These are phyloP conservation scores for Protophormia terraenovae DNA, from an alignment of 2,888 invertebrate species.

Conservation along the genomic window DNA sequence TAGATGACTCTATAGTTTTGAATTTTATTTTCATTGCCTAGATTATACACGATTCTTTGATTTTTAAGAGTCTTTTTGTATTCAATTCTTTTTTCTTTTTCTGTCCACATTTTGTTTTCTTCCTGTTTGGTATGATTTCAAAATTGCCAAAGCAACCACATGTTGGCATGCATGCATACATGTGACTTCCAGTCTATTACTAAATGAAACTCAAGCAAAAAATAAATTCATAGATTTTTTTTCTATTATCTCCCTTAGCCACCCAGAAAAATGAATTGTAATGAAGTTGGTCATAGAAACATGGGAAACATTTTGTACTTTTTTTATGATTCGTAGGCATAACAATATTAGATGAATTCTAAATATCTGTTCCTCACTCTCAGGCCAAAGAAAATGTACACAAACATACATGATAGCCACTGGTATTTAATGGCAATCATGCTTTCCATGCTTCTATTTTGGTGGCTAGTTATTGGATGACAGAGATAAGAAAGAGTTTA, in stretches of 20 bases:
- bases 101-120: slow-evolving; percentile 50
- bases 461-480: background rate
- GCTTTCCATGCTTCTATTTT: background rate
- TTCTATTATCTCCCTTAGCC: background rate
- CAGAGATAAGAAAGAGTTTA: background rate
- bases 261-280: slow-evolving; percentile 48
- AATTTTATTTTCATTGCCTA: slow-evolving; percentile 61
- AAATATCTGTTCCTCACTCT: background rate
- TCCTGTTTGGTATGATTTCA: slow-evolving; percentile 53
- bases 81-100: background rate
- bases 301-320: slow-evolving; percentile 35
- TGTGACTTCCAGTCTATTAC: slow-evolving; percentile 46
- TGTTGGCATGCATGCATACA: slow-evolving; percentile 58
- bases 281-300: slow-evolving; percentile 40
- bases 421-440: slow-evolving; percentile 1
- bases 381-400: background rate
- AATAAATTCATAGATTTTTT: slow-evolving; percentile 7
- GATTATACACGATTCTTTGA: slow-evolving; percentile 62
- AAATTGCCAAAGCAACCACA: slow-evolving; percentile 65
- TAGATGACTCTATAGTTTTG: slow-evolving; percentile 17
- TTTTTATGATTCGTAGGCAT: slow-evolving; percentile 1
- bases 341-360: slow-evolving; percentile 16
- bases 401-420: background rate
- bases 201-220: background rate
- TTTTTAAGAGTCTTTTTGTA: slow-evolving; percentile 34